Evolutionary conservation across 2,113 vertebrate species (phyloP).

Genomic region (Chascanopsetta lugubris): DNA sequence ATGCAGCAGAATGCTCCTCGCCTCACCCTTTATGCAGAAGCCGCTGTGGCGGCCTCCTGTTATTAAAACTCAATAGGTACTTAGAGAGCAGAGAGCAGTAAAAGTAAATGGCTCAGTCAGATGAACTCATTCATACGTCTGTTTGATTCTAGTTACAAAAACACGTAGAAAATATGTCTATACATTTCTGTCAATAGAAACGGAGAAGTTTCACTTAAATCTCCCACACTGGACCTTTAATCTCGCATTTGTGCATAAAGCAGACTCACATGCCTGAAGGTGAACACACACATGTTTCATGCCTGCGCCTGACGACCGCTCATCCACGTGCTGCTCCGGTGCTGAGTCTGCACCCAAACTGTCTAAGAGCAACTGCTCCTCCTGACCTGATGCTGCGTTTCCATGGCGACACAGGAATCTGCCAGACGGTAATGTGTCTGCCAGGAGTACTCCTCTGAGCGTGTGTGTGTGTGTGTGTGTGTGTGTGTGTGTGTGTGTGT

Average conservation of each 20-base stretch:
- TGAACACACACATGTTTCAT: conserved; percentile 7
- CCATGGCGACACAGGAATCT: conserved; percentile 69
- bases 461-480: neutral
- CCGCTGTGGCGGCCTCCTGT: too few species aligned
- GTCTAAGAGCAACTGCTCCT: conserved; percentile 54
- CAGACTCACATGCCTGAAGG: neutral
- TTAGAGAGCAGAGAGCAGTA: too few species aligned
- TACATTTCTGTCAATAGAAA: too few species aligned
- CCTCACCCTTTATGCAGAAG: too few species aligned
- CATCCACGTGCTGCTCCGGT: conserved; percentile 33
- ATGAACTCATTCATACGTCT: too few species aligned
- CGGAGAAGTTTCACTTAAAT: too few species aligned
- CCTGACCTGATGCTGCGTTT: conserved; percentile 63
- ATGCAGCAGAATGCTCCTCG: too few species aligned
- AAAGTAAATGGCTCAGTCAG: too few species aligned
- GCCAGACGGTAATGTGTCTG: conserved; percentile 70
- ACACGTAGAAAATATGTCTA: too few species aligned
- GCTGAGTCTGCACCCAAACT: conserved; percentile 47
- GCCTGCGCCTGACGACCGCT: conserved; percentile 20
- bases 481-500: neutral
- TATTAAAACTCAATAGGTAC: too few species aligned
- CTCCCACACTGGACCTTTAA: too few species aligned
- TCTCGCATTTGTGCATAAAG: conserved; percentile 11
- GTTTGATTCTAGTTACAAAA: too few species aligned
- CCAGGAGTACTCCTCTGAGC: conserved; percentile 49